A percentile compares a stretch with the other conserved stretches of the same genome.
These are phyloP conservation scores for Chrysomela aeneicollis DNA, from an alignment of 2,888 invertebrate genomes.

Conservation along the genomic window DNA sequence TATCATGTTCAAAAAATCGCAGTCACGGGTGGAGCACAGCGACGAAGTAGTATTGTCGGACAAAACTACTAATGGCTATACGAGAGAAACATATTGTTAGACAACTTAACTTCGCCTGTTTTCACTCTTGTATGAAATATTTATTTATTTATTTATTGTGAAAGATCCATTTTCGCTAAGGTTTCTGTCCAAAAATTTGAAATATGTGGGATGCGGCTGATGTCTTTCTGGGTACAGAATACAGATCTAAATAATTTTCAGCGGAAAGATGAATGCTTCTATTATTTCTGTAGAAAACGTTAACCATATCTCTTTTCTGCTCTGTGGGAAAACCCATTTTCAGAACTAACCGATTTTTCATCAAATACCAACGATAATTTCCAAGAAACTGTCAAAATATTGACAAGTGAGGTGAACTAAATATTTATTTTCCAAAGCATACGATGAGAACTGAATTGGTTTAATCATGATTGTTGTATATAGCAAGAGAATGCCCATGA, in stretches of 20 bases:
- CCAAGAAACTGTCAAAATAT: slow-evolving; percentile 8
- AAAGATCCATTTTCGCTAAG: neutral
- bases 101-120: no score
- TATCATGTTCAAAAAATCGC: no score
- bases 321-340: no score
- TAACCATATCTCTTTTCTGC: slow-evolving; percentile 11
- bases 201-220: neutral
- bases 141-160: no score
- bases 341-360: neutral
- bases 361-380: slow-evolving; percentile 12
- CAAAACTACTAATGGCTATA: no score
- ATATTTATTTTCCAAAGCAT: slow-evolving; percentile 12
- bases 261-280: slow-evolving; percentile 9
- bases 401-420: slow-evolving; percentile 12
- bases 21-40: no score
- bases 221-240: neutral
- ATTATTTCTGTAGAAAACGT: slow-evolving; percentile 11
- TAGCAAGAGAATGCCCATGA: slow-evolving; percentile 3
- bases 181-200: slow-evolving; percentile 1
- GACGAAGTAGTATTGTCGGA: no score
- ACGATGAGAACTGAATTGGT: neutral
- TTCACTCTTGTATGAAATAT: no score
- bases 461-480: slow-evolving; percentile 1
- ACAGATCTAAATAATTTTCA: slow-evolving; percentile 5
- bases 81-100: no score